Evolutionary conservation across 2,888 invertebrate genomes (phyloP).

Genomic region (Notocelia uddmanniana): DNA sequence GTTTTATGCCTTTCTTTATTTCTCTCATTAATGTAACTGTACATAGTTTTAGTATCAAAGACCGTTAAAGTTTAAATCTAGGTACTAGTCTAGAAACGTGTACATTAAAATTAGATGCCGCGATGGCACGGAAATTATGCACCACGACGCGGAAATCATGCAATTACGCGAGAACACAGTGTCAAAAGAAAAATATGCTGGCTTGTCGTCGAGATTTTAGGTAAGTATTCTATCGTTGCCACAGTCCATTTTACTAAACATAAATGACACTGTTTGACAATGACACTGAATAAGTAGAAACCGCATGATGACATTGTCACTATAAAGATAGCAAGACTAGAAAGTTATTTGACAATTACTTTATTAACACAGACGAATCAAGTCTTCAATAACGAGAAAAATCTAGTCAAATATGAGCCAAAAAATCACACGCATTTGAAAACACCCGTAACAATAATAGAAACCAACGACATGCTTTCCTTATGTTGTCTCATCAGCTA

Average conservation of each 20-base stretch:
- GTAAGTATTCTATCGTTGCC: neutral
- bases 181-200: neutral
- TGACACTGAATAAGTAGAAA: too few relatives aligned
- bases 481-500: slow-evolving; percentile 9
- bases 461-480: slow-evolving; percentile 11
- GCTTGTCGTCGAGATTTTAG: neutral
- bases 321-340: too few relatives aligned
- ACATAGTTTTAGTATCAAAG: neutral
- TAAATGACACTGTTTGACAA: too few relatives aligned
- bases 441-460: neutral
- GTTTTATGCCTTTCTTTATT: slow-evolving; percentile 4
- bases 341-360: too few relatives aligned
- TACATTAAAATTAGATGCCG: neutral
- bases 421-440: neutral
- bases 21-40: slow-evolving; percentile 2
- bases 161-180: slow-evolving; percentile 11
- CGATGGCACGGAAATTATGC: slow-evolving; percentile 26
- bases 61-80: neutral
- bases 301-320: too few relatives aligned
- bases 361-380: neutral
- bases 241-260: neutral
- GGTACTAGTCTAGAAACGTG: neutral
- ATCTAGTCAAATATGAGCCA: neutral
- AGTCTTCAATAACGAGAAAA: neutral
- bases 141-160: slow-evolving; percentile 10